phyloP scores from a whole-genome alignment of 2,888 invertebrate species.

The Calephelis perditalis region DNA sequence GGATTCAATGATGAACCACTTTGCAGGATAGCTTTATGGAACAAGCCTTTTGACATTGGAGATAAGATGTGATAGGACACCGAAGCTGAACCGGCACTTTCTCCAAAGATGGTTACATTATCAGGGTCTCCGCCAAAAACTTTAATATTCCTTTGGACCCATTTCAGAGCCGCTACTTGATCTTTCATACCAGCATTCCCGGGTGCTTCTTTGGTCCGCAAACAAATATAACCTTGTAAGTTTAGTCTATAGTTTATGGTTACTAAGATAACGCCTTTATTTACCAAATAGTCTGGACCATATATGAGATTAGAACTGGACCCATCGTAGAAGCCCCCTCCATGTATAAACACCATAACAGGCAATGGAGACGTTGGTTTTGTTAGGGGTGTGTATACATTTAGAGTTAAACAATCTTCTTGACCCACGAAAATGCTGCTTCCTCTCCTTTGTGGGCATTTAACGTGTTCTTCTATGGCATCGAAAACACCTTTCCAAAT shows the following conservation, averaged over 20 bases:
- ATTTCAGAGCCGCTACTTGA: constrained; percentile 54
- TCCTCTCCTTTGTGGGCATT: constrained; percentile 45
- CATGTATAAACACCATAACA: constrained; percentile 64
- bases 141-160: constrained; percentile 51
- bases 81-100: constrained; percentile 58
- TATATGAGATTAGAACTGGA: constrained; percentile 45
- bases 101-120: constrained; percentile 58
- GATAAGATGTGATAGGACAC: constrained; percentile 57
- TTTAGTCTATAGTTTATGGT: constrained; percentile 60
- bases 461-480: constrained; percentile 49
- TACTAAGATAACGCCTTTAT: constrained; percentile 54
- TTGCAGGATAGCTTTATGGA: constrained; percentile 58
- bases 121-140: constrained; percentile 56
- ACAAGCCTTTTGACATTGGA: constrained; percentile 57
- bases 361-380: constrained; percentile 38
- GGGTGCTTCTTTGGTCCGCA: constrained; percentile 56
- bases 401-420: constrained; percentile 50
- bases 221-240: constrained; percentile 55
- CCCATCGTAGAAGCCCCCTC: constrained; percentile 58
- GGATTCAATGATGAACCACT: constrained; percentile 55
- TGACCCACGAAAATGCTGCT: constrained; percentile 39
- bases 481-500: constrained; percentile 52
- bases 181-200: constrained; percentile 62
- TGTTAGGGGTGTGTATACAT: constrained; percentile 50
- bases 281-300: constrained; percentile 53